Percentiles rank a stretch among this genome's conserved stretches.
Evolutionary conservation across 2,888 invertebrate genomes (phyloP).

Genomic region (Nomada hirtipes): DNA sequence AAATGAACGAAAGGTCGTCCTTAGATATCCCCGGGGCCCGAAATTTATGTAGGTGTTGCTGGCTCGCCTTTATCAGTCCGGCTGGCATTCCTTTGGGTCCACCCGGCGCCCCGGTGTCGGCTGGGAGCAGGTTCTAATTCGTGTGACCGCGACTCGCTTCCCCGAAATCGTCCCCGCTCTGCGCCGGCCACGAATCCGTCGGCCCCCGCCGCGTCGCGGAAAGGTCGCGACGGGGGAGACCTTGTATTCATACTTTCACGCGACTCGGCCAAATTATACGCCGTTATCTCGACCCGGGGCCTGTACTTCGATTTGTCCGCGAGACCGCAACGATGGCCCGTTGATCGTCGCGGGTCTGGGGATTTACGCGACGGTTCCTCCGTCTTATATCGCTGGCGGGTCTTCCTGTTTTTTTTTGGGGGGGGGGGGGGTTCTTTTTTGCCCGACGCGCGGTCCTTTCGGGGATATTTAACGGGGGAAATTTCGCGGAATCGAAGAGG

Average conservation of each 20-base stretch:
- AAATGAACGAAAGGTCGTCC: constrained; percentile 82
- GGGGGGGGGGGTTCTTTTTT: no score
- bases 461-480: no score
- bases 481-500: background rate
- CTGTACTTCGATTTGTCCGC: constrained; percentile 48
- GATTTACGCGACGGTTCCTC: constrained; percentile 20
- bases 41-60: constrained; percentile 84
- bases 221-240: constrained; percentile 14
- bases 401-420: no score
- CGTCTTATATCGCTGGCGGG: background rate
- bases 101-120: constrained; percentile 83
- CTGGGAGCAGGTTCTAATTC: constrained; percentile 84
- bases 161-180: constrained; percentile 50
- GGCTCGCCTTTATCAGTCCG: constrained; percentile 83
- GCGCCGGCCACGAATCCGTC: background rate
- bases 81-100: constrained; percentile 82
- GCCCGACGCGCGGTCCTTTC: no score
- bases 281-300: constrained; percentile 14
- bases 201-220: background rate
- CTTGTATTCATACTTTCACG: constrained; percentile 39
- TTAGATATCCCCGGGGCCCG: constrained; percentile 78
- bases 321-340: constrained; percentile 31
- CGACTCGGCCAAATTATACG: constrained; percentile 33
- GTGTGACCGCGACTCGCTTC: constrained; percentile 73
- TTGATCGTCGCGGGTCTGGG: background rate